Base-by-base conservation (phyloP, 2,113 vertebrate genomes). In the Irena cyanogastra region DNA sequence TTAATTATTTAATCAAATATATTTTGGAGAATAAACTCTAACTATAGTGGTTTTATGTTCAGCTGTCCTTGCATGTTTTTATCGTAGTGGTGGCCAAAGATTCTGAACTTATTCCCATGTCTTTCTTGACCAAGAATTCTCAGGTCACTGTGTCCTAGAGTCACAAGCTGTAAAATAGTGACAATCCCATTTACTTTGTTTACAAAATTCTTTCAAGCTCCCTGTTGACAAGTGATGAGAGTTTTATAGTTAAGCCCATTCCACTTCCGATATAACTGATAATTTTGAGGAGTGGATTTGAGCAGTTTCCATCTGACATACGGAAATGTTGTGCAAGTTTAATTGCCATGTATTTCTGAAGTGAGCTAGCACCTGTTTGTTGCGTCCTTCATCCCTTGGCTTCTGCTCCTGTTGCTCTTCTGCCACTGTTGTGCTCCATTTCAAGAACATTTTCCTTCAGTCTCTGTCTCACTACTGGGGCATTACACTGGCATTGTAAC, bases 401-500 rank as follows among this genome's bases (percentile, higher is more conserved):
- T 76, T 82, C 52, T 83, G n/a, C 35, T 87, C 8, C 33, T 78
- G 16, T 60, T 93, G 88, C 11, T 86, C 49, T 79, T 70, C 30
- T 89, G 74, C 82, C 69, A 6, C 71, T 76, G 71, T 31, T 72
- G 18, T 41, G n/a, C 85, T 88, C 61, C 4, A 1, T 7, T 44
- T 90, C 13, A 10, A 92, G n/a, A 83, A 52, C 12, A 5, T 16
- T 77, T 52, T 54, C 26, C 44, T 63, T 68, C 23, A 54, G 31
- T 60, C n/a, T 83, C 13, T 57, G 24, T 70, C 76, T 50, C 49
- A 6, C n/a, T 45, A 1, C 44, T 64, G 49, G 33, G 31, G 3
- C 21, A 6, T 56, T 69, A 4, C 24, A 18, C 35, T 47, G 37
- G 18, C 4, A 2, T 1, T 2, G 0, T 77, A 74, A 70, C 35